Conservation (phyloP, 2,797 vertebrate species). For the Acanthurus tractus region DNA sequence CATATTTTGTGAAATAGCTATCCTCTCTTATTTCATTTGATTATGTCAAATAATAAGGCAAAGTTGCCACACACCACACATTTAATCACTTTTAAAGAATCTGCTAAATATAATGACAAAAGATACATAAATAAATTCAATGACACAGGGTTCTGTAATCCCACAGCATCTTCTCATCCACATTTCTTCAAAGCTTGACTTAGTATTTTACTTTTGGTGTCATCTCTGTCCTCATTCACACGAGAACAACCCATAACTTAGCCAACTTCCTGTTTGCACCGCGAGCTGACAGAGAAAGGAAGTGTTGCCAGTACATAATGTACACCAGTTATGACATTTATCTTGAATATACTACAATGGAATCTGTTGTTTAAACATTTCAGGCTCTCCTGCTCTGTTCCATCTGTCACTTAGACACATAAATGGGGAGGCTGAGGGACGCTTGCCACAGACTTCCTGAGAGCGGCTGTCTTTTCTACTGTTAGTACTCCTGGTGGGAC, state of each 20-base stretch:
- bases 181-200: constrained; percentile 6
- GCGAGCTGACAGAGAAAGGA: constrained; percentile 49
- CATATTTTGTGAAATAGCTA: constrained; percentile 4
- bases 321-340: constrained; percentile 62
- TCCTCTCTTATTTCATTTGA: constrained; percentile 4
- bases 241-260: constrained; percentile 36
- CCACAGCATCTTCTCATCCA: neutral
- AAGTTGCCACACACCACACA: neutral
- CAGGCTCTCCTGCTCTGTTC: constrained; percentile 47
- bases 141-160: neutral
- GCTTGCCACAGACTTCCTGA: constrained; percentile 49
- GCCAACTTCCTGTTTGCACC: constrained; percentile 57
- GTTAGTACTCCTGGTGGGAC: constrained; percentile 20
- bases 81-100: constrained; percentile 5
- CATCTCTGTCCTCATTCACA: constrained; percentile 27
- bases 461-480: constrained; percentile 22
- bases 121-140: neutral
- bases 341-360: constrained; percentile 65
- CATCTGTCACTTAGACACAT: constrained; percentile 57
- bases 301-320: constrained; percentile 51
- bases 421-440: constrained; percentile 31
- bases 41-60: constrained; percentile 11
- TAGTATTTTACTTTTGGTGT: constrained; percentile 16
- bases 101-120: neutral
- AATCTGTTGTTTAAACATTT: constrained; percentile 73